Evolutionary conservation across 2,113 vertebrate species (phyloP).

Genomic region (Hypocryptadius cinnamomeus): DNA sequence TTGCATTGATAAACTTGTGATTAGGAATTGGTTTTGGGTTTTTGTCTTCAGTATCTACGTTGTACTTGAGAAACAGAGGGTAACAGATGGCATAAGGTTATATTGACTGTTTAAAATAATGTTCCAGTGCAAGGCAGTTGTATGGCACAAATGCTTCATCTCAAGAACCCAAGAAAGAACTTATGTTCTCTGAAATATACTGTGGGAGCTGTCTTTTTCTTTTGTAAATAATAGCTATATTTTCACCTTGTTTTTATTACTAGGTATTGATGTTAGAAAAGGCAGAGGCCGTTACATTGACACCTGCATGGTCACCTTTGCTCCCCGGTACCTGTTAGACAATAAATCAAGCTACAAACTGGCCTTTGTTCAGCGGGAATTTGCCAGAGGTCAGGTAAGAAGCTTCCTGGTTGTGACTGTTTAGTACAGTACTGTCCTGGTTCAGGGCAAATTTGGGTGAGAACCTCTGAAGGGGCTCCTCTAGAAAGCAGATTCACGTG

Average conservation of each 20-base stretch:
- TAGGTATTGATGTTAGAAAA: slow-evolving; percentile 93
- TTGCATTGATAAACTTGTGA: background rate
- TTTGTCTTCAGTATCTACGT: background rate
- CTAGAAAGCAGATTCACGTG: background rate
- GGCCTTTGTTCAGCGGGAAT: slow-evolving; percentile 93
- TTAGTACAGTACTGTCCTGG: background rate
- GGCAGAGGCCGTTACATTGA: slow-evolving; percentile 92
- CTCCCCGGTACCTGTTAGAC: slow-evolving; percentile 91
- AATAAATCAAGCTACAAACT: slow-evolving; percentile 91
- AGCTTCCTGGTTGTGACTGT: background rate
- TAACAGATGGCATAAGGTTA: background rate
- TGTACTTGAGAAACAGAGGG: background rate
- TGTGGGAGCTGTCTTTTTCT: background rate
- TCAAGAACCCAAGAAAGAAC: background rate
- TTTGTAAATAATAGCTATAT: background rate
- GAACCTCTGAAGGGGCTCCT: background rate
- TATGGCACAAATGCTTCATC: background rate
- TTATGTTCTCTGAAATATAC: background rate
- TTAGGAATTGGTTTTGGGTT: background rate
- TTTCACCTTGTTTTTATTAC: background rate
- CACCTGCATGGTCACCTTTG: slow-evolving; percentile 93
- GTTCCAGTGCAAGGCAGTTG: background rate
- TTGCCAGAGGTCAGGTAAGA: slow-evolving; percentile 89
- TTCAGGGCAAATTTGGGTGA: background rate
- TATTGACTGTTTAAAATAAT: background rate